A percentile compares a stretch with the other conserved stretches of the same genome.
phyloP scores from a whole-genome alignment of 2,113 vertebrate species.

The Xenotilapia flavipinnis region DNA sequence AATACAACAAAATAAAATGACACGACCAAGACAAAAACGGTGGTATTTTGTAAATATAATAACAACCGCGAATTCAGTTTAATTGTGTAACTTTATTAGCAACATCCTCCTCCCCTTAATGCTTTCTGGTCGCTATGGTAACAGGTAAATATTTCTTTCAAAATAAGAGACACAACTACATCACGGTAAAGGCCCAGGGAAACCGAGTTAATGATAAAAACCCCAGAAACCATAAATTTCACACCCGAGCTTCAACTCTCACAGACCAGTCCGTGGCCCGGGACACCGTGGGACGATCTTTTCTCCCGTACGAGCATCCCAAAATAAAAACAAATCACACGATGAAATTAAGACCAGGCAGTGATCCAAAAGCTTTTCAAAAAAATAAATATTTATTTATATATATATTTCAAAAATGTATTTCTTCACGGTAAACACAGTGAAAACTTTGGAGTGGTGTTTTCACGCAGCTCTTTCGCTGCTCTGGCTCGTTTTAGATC shows the following conservation, averaged over 20 bases:
- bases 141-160: not conserved
- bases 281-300: accelerated
- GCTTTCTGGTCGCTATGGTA: not conserved
- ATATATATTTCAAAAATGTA: not conserved
- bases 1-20: not conserved
- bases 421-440: not conserved
- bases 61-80: accelerated
- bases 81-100: not conserved
- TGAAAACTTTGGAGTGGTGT: not conserved
- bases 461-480: not conserved
- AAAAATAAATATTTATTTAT: no score
- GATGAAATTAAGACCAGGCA: not conserved
- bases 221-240: accelerated
- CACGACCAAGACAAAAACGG: accelerated
- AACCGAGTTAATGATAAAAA: not conserved
- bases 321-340: not conserved
- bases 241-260: not conserved
- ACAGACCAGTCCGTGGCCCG: accelerated
- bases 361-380: not conserved
- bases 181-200: accelerated
- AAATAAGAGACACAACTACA: not conserved
- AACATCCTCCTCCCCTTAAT: not conserved
- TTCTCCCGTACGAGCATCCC: accelerated
- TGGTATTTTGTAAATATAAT: accelerated
- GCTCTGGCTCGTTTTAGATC: not conserved